Evolutionary conservation across 1,140 invertebrate genomes (phyloP), one percentile per base, ranked within the genome.

Genomic region (Hyles euphorbiae): DNA sequence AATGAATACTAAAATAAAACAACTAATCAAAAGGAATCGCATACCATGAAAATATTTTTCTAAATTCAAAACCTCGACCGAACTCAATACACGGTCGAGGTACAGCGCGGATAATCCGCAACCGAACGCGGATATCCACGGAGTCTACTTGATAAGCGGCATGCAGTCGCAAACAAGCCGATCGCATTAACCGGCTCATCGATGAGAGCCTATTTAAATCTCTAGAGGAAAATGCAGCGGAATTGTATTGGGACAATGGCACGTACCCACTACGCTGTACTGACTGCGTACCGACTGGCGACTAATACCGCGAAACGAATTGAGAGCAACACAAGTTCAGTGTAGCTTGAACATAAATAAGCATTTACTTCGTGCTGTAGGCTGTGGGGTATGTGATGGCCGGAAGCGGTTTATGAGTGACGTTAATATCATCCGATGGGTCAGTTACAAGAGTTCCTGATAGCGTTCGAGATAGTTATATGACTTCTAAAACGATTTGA

Each of bases 271-370:
- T 40, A 40, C 36, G 36, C 22, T 22, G 2, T 40, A 40, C 36
- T 8, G 36, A 40, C 36, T 40, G 8, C 36, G 8, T 40, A 40
- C 36, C 36, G 36, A 40, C 36, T 40, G 8, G 36, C 8, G 58
- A 70, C 68, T 83, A 81, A 85, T 83, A 74, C 80, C 67, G 63
- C 57, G 68, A 81, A 83, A 85, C 74, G 74, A 81, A 81, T 82
- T 70, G 80, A 77, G 75, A 68, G 53, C 58, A 63, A 68, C 68
- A 70, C 76, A 68, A 79, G 73, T 83, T 83, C 79, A 76, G 74
- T 76, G 76, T 74, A 65, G 67, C 71, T 73, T 61, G 71, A 78
- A 78, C 76, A 77, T 83, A 83, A 83, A 83, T 85, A 83, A 83
- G 81, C 69, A 78, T 85, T 83, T 74, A 70, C 67, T 60, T 74